Conservation (phyloP, 2,113 vertebrate genomes). For the Pithys albifrons region DNA sequence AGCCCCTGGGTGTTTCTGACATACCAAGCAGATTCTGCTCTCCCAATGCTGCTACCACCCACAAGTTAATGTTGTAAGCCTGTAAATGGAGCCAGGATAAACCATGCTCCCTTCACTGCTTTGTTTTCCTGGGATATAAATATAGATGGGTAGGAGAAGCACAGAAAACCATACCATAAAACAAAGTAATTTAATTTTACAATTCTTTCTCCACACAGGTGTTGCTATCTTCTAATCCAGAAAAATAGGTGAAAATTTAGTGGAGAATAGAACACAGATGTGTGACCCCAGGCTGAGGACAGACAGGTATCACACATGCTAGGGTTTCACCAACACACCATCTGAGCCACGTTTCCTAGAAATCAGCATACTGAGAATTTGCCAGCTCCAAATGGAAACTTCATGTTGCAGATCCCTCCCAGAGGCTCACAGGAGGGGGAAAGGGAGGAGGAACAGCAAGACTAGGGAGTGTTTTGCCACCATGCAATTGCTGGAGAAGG, state of each 20-base stretch:
- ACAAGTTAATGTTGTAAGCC: rapidly evolving
- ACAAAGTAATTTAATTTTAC: rapidly evolving
- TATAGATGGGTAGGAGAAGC: rapidly evolving
- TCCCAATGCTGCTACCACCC: neutral
- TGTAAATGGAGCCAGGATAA: neutral
- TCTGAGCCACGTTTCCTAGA: conserved; percentile 19
- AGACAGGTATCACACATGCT: conserved; percentile 53
- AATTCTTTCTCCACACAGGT: neutral
- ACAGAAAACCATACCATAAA: neutral
- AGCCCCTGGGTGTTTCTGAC: neutral
- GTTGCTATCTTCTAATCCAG: neutral
- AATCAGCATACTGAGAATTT: conserved; percentile 1
- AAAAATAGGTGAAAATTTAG: neutral
- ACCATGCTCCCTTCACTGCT: neutral
- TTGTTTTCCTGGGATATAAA: neutral
- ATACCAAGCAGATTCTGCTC: neutral
- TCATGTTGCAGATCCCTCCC: neutral
- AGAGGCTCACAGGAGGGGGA: neutral
- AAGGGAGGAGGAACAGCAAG: neutral
- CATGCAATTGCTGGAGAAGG: neutral
- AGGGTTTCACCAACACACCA: neutral
- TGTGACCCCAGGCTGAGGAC: neutral
- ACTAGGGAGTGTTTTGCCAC: neutral
- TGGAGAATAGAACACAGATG: conserved; percentile 2
- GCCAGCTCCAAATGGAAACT: conserved; percentile 48